Evolutionary conservation across 1,140 invertebrate species (phyloP).

Genomic region (Ceratina japonica): DNA sequence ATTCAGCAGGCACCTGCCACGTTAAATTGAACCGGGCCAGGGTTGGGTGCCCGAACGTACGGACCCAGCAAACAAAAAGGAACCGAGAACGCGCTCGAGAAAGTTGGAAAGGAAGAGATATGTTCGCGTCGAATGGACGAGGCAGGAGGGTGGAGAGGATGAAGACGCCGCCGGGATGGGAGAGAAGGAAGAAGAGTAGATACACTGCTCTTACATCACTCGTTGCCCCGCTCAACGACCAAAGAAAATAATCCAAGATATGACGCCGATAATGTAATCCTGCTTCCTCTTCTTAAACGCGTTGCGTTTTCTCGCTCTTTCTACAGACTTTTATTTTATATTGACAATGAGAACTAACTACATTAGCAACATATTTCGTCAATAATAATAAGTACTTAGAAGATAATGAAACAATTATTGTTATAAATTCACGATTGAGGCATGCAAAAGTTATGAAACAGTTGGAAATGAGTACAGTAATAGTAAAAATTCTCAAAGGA

Average conservation of each 20-base stretch:
- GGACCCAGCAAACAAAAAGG: conserved; percentile 6
- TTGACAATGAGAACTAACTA: too few species aligned
- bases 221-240: neutral
- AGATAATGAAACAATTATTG: too few species aligned
- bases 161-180: conserved; percentile 12
- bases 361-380: too few species aligned
- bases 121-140: neutral
- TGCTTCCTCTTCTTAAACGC: too few species aligned
- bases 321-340: too few species aligned
- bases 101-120: neutral
- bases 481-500: too few species aligned
- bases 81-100: neutral
- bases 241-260: conserved; percentile 4
- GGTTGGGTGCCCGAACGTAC: conserved; percentile 41
- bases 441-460: too few species aligned
- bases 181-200: conserved; percentile 37
- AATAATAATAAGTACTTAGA: too few species aligned
- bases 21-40: conserved; percentile 60
- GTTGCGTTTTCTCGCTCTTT: too few species aligned
- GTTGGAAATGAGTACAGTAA: too few species aligned
- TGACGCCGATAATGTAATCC: too few species aligned
- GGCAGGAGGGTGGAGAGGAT: neutral
- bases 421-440: too few species aligned
- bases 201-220: conserved; percentile 64
- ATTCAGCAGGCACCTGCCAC: conserved; percentile 67